Percentiles rank a stretch among this genome's conserved stretches.
phyloP scores from a whole-genome alignment of 2,797 vertebrate genomes.

The Ceyx erithaca region DNA sequence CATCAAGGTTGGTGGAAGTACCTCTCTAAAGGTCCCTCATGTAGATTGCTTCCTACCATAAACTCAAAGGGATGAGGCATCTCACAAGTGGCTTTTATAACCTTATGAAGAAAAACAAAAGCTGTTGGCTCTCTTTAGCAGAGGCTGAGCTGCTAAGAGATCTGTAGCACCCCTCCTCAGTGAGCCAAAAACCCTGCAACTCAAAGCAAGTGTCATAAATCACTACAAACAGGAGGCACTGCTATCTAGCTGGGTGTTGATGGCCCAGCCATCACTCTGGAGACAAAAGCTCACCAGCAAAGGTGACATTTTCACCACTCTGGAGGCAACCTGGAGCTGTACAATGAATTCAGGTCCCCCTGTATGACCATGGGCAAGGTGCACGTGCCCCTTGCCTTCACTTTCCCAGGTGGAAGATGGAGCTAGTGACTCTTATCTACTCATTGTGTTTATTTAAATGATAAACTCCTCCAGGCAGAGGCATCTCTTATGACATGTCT shows the following conservation, averaged over 20 bases:
- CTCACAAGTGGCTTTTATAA: neutral
- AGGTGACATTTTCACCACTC: neutral
- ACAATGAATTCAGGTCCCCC: neutral
- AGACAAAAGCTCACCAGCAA: neutral
- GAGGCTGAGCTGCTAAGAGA: neutral
- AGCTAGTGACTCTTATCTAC: constrained; percentile 9
- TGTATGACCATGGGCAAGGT: neutral
- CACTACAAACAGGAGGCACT: neutral
- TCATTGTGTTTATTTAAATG: neutral
- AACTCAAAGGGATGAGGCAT: neutral
- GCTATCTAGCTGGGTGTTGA: neutral
- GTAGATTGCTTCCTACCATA: neutral
- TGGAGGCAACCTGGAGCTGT: neutral
- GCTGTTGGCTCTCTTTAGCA: neutral
- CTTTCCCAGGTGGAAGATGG: neutral
- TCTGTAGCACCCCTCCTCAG: neutral
- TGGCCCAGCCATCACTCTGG: neutral
- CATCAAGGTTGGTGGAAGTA: neutral
- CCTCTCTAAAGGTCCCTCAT: neutral
- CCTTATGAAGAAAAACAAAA: neutral
- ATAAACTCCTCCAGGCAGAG: constrained; percentile 14
- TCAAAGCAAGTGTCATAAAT: neutral
- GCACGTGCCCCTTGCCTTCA: neutral
- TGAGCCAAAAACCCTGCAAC: neutral
- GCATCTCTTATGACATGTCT: neutral